A percentile compares a stretch with the other conserved stretches of the same genome.
phyloP scores from a whole-genome alignment of 2,113 vertebrate species.

The Ceuthmochares aereus region DNA sequence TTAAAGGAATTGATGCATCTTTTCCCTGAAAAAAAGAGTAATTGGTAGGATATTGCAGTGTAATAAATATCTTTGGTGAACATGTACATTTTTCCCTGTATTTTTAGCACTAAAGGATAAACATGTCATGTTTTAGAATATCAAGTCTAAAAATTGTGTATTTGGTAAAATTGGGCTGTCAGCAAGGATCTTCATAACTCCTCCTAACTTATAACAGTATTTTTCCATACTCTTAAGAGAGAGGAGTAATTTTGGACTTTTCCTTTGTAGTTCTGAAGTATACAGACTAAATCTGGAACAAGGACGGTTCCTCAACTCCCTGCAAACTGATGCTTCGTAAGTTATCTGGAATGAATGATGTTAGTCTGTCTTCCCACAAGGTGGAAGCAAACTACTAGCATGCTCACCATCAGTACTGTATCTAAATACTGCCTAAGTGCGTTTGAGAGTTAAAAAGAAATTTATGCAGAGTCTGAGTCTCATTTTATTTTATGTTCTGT shows the following conservation, averaged over 20 bases:
- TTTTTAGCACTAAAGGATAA: not conserved
- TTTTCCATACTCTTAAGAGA: not conserved
- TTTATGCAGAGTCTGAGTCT: not conserved
- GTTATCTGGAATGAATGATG: constrained; percentile 35
- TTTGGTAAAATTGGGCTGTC: not conserved
- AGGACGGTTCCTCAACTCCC: constrained; percentile 92
- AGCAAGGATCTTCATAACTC: not conserved
- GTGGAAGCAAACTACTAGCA: constrained; percentile 61
- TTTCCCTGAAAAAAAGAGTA: not conserved
- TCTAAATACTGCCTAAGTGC: not conserved
- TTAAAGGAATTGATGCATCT: not conserved
- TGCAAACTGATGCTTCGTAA: constrained; percentile 92
- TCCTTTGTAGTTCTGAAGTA: constrained; percentile 87
- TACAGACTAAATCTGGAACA: constrained; percentile 95
- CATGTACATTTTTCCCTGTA: not conserved
- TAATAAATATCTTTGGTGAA: not conserved
- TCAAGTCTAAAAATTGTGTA: not conserved
- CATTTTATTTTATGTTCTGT: constrained; percentile 5
- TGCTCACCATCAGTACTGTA: not conserved
- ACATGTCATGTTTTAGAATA: not conserved
- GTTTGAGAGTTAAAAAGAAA: not conserved
- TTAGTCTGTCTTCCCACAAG: constrained; percentile 56
- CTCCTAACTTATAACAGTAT: not conserved
- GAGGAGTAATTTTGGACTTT: not conserved
- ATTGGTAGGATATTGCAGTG: not conserved